Conservation (phyloP, 2,113 vertebrate genomes). For the Tichodroma muraria region DNA sequence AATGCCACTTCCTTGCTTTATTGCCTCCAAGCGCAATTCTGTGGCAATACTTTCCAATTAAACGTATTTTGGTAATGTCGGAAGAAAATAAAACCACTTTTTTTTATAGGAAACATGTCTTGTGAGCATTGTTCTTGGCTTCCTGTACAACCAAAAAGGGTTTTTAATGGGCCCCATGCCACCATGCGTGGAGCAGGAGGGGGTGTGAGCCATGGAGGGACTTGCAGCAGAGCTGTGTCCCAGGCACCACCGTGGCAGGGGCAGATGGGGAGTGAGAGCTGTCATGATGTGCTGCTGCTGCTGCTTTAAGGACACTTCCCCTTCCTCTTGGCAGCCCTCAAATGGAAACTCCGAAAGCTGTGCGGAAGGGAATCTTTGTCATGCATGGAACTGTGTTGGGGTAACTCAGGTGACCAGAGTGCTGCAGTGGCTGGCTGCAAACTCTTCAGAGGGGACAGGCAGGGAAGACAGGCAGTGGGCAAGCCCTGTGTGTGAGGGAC, state of each 20-base stretch:
- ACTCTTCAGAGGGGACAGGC: background rate
- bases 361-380: accelerated
- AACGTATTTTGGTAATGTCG: background rate
- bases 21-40: background rate
- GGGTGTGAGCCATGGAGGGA: too few relatives aligned
- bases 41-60: background rate
- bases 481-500: background rate
- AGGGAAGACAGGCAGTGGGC: background rate
- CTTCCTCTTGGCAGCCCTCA: background rate
- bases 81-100: background rate
- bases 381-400: too few relatives aligned
- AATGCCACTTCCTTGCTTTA: background rate
- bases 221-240: background rate
- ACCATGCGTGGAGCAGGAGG: accelerated
- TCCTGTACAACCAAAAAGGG: background rate
- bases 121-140: background rate
- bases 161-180: background rate
- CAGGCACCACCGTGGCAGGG: accelerated
- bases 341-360: too few relatives aligned
- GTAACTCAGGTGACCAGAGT: too few relatives aligned
- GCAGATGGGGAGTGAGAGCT: background rate
- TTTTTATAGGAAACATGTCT: background rate
- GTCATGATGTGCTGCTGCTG: background rate
- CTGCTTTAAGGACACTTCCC: background rate
- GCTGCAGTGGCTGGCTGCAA: background rate